Evolutionary conservation across 2,888 invertebrate species (phyloP), one percentile per base, ranked within the genome.

Genomic region (Drosophila mimetica): DNA sequence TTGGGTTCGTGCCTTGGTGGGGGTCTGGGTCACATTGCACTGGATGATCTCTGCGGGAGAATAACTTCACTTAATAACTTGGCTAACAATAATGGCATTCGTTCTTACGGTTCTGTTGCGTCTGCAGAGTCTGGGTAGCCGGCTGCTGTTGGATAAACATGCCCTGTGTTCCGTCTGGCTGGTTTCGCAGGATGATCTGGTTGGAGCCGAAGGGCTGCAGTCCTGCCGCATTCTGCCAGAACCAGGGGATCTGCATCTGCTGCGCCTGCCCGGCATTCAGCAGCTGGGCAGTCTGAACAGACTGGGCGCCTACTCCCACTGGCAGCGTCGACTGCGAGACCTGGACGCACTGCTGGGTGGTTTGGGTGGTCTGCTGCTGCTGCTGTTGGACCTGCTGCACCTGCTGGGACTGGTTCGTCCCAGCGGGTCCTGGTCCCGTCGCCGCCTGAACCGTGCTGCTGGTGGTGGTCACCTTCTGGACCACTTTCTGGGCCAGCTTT

Each of bases 181-280:
- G 97, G 0, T 95, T 93, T 18, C 96, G 96, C 39, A 97, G 36
- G 18, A 70, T 70, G n/a, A 70, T 52, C 20, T 42, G 67, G 22
- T 64, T 64, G 25, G 64, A 42, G 0, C 95, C 94, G 1, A 96
- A 92, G 0, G 95, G 95, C 80, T 94, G 96, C 30, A 96, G 90
- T 0, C 95, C 95, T 7, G 59, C 58, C 11, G 58, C 42, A 13
- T 94, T 94, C 1, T 93, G 91, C 96, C 96, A 97, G 42, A 95
- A 94, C 96, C 96, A 96, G 4, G 96, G 95, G 5, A 96, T 96
- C 92, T 96, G 96, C 95, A 96, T 96, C 65, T 93, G 93, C 83
- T 95, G 95, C 4, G 80, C 71, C 7, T 94, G 94, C 1, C 86
- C 83, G 37, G 94, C 41, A 86, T 94, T 95, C 79, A 96, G 94